These are phyloP conservation scores for Salvelinus namaycush DNA, from an alignment of 2,113 vertebrate genomes.

Conservation along the genomic window DNA sequence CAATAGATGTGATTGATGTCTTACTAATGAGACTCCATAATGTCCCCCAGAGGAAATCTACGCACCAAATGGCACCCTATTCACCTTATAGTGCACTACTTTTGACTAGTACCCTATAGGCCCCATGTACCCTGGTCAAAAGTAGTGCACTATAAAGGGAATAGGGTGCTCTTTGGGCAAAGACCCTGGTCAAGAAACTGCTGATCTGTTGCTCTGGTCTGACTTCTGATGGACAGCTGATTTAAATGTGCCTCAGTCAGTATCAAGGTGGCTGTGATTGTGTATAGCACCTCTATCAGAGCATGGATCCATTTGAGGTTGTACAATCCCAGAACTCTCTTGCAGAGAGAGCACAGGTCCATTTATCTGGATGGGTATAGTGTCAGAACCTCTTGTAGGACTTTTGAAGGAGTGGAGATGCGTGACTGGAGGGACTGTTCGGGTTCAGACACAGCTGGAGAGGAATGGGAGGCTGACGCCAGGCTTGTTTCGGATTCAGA, in stretches of 20 bases:
- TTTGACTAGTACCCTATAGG: too few species aligned
- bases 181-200: constrained; percentile 42
- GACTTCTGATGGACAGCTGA: constrained; percentile 26
- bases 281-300: background rate
- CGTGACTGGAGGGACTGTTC: background rate
- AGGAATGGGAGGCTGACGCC: background rate
- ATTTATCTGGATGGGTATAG: too few species aligned
- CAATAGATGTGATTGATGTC: constrained; percentile 1
- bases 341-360: too few species aligned
- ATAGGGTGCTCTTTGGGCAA: background rate
- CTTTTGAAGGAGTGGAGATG: background rate
- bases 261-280: background rate
- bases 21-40: background rate
- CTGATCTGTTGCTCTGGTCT: constrained; percentile 39
- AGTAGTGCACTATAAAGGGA: constrained; percentile 22
- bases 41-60: background rate
- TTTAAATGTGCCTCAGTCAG: constrained; percentile 4
- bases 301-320: too few species aligned
- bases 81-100: too few species aligned
- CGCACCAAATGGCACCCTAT: too few species aligned
- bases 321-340: too few species aligned
- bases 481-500: background rate
- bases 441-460: background rate
- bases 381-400: too few species aligned
- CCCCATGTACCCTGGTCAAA: too few species aligned